Percentiles rank a stretch among this genome's conserved stretches.
These are phyloP conservation scores for Sminthurides bifidus DNA, from an alignment of 1,140 invertebrate genomes.

Conservation along the genomic window DNA sequence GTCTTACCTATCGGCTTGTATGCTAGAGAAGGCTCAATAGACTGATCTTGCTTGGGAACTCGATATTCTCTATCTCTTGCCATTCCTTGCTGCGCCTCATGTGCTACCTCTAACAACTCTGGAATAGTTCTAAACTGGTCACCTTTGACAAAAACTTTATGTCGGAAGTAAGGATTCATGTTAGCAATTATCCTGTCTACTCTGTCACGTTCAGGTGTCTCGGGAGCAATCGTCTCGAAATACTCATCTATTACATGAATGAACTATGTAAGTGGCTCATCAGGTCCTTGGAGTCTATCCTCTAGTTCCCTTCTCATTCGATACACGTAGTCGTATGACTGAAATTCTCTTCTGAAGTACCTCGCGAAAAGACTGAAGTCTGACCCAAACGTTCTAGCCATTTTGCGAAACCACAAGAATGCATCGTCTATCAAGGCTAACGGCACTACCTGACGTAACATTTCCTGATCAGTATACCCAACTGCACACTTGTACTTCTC, in stretches of 20 bases:
- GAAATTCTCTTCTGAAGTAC: slow-evolving; percentile 7
- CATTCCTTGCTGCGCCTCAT: too few species aligned
- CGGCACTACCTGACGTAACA: slow-evolving; percentile 2
- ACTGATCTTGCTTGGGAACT: too few species aligned
- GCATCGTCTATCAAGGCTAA: neutral
- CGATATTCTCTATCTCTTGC: too few species aligned
- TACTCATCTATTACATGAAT: neutral
- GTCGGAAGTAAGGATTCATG: slow-evolving; percentile 8
- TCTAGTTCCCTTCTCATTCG: slow-evolving; percentile 4
- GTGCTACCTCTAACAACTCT: too few species aligned
- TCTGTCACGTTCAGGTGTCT: neutral
- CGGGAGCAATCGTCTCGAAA: neutral
- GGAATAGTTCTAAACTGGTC: too few species aligned
- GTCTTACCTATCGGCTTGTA: too few species aligned
- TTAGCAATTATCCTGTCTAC: neutral
- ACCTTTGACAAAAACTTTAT: too few species aligned
- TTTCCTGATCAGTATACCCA: neutral
- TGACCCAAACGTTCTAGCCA: neutral
- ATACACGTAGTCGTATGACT: slow-evolving; percentile 2
- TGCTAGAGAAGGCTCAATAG: too few species aligned
- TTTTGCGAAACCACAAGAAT: neutral
- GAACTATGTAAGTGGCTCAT: slow-evolving; percentile 11
- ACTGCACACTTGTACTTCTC: neutral
- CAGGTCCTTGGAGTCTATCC: neutral
- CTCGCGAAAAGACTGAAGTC: neutral